These are phyloP conservation scores for Philhelius pedissequus DNA, from an alignment of 2,888 invertebrate genomes.

Conservation along the genomic window DNA sequence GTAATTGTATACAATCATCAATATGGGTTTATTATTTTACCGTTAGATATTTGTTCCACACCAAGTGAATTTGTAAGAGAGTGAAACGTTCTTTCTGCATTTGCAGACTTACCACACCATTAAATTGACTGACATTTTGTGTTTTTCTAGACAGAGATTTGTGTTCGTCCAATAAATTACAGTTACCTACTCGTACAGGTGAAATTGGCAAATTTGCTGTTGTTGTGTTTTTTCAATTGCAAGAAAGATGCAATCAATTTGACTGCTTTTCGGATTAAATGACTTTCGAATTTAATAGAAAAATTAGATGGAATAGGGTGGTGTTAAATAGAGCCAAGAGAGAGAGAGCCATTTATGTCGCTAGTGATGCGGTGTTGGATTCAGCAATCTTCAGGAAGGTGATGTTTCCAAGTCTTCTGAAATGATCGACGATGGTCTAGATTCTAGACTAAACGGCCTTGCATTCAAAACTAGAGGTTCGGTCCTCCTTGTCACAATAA, in stretches of 20 bases:
- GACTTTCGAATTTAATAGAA: neutral
- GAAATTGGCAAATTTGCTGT: slow-evolving; percentile 28
- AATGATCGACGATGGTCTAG: too few species aligned
- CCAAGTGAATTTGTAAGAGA: too few species aligned
- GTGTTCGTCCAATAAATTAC: neutral
- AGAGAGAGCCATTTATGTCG: too few species aligned
- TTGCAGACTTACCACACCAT: neutral
- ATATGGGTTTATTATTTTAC: slow-evolving; percentile 42
- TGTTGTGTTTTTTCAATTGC: slow-evolving; percentile 1
- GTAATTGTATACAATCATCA: neutral
- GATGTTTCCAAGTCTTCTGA: too few species aligned
- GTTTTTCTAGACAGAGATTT: neutral
- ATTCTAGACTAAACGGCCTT: too few species aligned
- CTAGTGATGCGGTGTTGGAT: too few species aligned
- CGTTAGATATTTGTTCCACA: slow-evolving; percentile 59
- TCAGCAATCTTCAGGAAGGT: too few species aligned
- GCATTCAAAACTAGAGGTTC: too few species aligned
- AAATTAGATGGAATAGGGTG: too few species aligned
- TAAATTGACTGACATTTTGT: slow-evolving; percentile 1
- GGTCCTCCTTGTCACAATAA: too few species aligned
- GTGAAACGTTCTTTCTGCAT: slow-evolving; percentile 6
- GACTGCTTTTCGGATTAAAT: neutral
- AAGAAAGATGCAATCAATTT: neutral
- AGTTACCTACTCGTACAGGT: slow-evolving; percentile 15
- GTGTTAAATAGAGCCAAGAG: too few species aligned